Conservation (phyloP, 2,113 vertebrate species). For the Nyctibius bracteatus region DNA sequence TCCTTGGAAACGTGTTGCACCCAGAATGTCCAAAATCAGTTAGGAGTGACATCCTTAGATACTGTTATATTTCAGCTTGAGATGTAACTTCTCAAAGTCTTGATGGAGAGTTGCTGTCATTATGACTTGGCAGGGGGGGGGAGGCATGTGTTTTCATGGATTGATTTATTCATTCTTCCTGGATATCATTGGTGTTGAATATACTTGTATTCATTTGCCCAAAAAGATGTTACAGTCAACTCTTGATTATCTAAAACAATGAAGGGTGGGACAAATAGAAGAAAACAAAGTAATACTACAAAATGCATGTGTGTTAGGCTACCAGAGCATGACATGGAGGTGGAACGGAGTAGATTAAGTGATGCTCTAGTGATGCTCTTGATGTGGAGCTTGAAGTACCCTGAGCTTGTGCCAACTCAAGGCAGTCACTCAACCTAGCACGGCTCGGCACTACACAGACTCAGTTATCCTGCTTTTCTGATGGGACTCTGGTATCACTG, state of each 20-base stretch:
- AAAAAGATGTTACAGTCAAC: background rate
- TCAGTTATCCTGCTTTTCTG: background rate
- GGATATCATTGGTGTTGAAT: background rate
- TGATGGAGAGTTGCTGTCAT: background rate
- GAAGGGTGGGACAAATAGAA: background rate
- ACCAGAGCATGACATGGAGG: background rate
- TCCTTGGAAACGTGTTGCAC: background rate
- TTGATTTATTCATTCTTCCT: background rate
- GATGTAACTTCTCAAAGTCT: background rate
- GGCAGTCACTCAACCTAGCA: background rate
- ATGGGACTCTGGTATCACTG: background rate
- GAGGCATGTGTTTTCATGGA: background rate
- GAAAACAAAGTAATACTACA: background rate
- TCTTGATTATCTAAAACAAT: background rate
- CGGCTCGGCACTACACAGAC: background rate
- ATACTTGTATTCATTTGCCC: background rate
- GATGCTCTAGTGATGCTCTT: background rate
- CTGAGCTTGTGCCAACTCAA: background rate
- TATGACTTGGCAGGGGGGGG: background rate
- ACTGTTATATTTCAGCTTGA: background rate
- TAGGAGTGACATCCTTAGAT: background rate
- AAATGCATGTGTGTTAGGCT: background rate
- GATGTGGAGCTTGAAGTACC: background rate
- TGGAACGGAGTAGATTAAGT: background rate
- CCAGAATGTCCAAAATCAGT: background rate